phyloP scores from a whole-genome alignment of 2,888 invertebrate species.

The Apamea crenata region DNA sequence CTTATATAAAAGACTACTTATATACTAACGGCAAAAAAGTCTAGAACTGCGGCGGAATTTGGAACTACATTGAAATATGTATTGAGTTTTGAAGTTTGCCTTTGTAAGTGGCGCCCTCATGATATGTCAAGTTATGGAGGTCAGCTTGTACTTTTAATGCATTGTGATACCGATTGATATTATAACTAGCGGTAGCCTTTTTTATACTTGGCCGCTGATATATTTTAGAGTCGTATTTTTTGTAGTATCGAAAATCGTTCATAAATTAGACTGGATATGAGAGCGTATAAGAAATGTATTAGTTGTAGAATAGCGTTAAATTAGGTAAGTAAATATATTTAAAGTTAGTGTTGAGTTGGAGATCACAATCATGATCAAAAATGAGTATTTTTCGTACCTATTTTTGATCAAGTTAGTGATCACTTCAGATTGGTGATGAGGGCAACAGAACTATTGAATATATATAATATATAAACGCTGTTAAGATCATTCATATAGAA shows the following conservation, averaged over 20 bases:
- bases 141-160: constrained; percentile 10
- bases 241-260: constrained; percentile 53
- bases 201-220: constrained; percentile 49
- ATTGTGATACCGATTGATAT: constrained; percentile 63
- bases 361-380: no score
- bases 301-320: constrained; percentile 63
- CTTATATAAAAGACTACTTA: constrained; percentile 58
- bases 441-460: not conserved
- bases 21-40: constrained; percentile 13
- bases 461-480: not conserved
- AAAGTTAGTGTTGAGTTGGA: not conserved
- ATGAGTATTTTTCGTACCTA: not conserved
- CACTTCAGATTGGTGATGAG: not conserved
- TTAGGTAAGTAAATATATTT: constrained; percentile 58
- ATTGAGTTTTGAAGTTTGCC: not conserved
- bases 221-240: constrained; percentile 47
- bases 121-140: constrained; percentile 6
- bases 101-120: constrained; percentile 21
- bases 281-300: constrained; percentile 57
- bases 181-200: constrained; percentile 57
- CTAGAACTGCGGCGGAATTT: constrained; percentile 10
- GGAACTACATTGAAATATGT: not conserved
- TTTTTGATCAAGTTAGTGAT: not conserved
- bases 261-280: constrained; percentile 54
- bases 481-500: not conserved